These are phyloP conservation scores for Schmidtea mediterranea DNA, from an alignment of 1,140 invertebrate genomes.

Conservation along the genomic window DNA sequence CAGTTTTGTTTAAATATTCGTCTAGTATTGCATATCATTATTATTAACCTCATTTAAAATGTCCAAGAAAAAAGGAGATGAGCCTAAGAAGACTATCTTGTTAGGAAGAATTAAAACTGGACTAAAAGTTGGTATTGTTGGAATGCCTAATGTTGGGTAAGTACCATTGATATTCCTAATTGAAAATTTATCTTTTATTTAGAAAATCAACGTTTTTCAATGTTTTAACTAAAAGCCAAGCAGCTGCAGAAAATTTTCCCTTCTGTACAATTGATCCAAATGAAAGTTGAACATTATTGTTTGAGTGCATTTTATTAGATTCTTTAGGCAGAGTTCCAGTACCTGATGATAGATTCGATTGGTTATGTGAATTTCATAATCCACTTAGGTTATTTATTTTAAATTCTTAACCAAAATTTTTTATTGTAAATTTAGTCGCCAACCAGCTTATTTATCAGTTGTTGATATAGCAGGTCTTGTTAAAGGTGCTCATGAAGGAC, in stretches of 20 bases:
- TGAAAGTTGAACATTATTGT: constrained; percentile 57
- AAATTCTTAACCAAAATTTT: constrained; percentile 11
- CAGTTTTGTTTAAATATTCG: too few species aligned
- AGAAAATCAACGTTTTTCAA: constrained; percentile 97
- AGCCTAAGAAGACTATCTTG: constrained; percentile 49
- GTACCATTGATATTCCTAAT: constrained; percentile 1
- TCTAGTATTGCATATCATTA: too few species aligned
- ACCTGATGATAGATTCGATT: constrained; percentile 73
- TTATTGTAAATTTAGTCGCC: constrained; percentile 73
- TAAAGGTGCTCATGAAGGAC: constrained; percentile 82
- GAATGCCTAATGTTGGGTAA: constrained; percentile 68
- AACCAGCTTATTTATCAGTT: constrained; percentile 69
- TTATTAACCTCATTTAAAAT: too few species aligned
- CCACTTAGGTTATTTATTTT: constrained; percentile 44
- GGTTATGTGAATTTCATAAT: constrained; percentile 68
- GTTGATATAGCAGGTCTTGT: constrained; percentile 94
- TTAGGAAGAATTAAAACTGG: constrained; percentile 89
- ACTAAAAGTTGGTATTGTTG: constrained; percentile 79
- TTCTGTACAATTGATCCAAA: constrained; percentile 99
- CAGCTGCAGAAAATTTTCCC: constrained; percentile 85
- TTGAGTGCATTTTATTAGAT: constrained; percentile 8
- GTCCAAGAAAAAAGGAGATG: constrained; percentile 39
- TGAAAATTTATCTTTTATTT: constrained; percentile 11
- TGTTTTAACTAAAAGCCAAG: constrained; percentile 78
- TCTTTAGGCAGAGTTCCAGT: constrained; percentile 75